Percentiles rank a stretch among this genome's conserved stretches.
These are phyloP conservation scores for Huso huso DNA, from an alignment of 2,797 vertebrate species.

Conservation along the genomic window DNA sequence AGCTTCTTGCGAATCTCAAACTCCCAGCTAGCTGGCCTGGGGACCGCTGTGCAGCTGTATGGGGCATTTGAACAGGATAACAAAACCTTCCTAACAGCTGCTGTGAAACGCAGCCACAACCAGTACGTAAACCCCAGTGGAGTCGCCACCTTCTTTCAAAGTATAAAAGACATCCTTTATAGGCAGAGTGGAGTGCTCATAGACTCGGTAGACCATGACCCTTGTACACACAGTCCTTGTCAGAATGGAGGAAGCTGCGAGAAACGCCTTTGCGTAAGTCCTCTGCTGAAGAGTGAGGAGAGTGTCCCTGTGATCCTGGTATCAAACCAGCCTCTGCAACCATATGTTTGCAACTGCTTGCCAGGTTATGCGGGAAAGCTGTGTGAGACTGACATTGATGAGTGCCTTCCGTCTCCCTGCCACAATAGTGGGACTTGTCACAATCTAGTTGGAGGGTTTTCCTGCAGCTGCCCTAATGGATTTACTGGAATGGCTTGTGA, in stretches of 20 bases:
- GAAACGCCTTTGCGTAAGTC: conserved; percentile 71
- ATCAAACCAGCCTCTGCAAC: conserved; percentile 75
- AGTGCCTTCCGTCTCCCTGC: conserved; percentile 87
- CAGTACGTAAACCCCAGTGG: conserved; percentile 90
- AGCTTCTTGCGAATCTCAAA: conserved; percentile 82
- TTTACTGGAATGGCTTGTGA: conserved; percentile 94
- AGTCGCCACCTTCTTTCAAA: conserved; percentile 94
- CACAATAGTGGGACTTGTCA: conserved; percentile 86
- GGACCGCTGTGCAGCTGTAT: conserved; percentile 80
- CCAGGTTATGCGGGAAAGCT: conserved; percentile 79
- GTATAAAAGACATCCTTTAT: conserved; percentile 83
- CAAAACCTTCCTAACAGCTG: conserved; percentile 82
- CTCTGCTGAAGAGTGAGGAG: conserved; percentile 64
- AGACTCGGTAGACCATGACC: conserved; percentile 87
- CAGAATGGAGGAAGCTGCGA: conserved; percentile 89
- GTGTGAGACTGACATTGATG: conserved; percentile 83
- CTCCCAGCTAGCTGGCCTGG: conserved; percentile 85
- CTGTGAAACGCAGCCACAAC: conserved; percentile 70
- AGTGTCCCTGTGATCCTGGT: conserved; percentile 82
- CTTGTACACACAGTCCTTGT: conserved; percentile 81
- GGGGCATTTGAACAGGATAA: conserved; percentile 79
- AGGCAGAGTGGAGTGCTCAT: conserved; percentile 85
- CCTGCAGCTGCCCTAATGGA: conserved; percentile 87
- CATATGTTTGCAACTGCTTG: conserved; percentile 83
- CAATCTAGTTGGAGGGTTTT: conserved; percentile 91